phyloP scores from a whole-genome alignment of 2,113 vertebrate species.

The Mionectes macconnelli region DNA sequence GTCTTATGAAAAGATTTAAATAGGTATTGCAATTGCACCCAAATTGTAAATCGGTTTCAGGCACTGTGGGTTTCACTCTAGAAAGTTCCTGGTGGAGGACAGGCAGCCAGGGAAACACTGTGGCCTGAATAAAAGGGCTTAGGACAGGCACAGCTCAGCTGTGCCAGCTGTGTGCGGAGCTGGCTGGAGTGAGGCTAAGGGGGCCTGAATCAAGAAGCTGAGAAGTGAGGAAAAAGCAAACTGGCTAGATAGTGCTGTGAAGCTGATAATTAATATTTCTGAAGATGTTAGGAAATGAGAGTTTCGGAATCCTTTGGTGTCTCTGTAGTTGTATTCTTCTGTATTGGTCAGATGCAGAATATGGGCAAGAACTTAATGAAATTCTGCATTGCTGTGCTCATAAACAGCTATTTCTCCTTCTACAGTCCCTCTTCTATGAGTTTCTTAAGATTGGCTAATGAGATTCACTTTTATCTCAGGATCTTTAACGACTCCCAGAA shows the following conservation, averaged over 20 bases:
- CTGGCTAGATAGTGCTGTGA: neutral
- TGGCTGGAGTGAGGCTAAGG: neutral
- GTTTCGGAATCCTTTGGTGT: neutral
- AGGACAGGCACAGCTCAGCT: neutral
- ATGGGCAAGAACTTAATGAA: neutral
- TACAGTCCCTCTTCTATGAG: neutral
- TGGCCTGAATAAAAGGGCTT: neutral
- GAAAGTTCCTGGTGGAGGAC: neutral
- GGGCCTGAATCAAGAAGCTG: neutral
- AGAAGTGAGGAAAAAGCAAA: neutral
- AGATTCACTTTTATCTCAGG: conserved; percentile 60
- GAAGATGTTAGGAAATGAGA: neutral
- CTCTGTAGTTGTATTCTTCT: neutral
- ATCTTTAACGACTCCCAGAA: conserved; percentile 49
- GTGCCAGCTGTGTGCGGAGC: neutral
- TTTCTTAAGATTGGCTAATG: conserved; percentile 47
- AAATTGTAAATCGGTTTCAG: neutral
- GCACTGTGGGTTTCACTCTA: neutral
- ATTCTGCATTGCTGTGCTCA: conserved; percentile 4
- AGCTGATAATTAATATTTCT: conserved; percentile 1
- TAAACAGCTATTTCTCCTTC: conserved; percentile 23
- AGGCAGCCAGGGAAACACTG: neutral
- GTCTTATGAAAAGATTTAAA: neutral
- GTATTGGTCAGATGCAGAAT: neutral
- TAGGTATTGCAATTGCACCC: neutral